phyloP scores from a whole-genome alignment of 2,888 invertebrate species.

The Perithous albicinctus region DNA sequence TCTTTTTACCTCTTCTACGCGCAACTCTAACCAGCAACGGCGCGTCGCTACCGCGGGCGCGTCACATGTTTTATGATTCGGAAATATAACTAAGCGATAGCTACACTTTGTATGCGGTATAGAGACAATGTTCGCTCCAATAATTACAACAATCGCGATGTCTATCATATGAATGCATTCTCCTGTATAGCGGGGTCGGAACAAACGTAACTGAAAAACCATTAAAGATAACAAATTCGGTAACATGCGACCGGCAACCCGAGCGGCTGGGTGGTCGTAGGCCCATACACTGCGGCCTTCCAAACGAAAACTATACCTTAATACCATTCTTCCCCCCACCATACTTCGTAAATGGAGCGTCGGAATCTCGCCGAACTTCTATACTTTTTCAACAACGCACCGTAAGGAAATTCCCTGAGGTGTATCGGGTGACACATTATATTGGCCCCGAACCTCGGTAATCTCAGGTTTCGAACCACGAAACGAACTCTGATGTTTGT shows the following conservation, averaged over 20 bases:
- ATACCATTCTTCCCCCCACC: no score
- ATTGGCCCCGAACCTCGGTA: background rate
- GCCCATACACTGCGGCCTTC: background rate
- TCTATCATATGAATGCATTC: no score
- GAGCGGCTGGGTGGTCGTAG: background rate
- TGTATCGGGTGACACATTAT: background rate
- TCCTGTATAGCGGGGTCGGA: background rate
- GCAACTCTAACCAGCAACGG: background rate
- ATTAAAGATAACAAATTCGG: background rate
- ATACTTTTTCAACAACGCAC: no score
- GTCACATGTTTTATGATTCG: background rate
- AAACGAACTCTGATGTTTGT: no score
- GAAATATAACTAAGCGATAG: no score
- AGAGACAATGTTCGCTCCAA: no score
- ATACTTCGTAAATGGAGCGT: no score
- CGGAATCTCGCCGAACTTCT: no score
- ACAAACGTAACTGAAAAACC: background rate
- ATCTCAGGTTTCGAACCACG: background rate
- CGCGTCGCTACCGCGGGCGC: background rate
- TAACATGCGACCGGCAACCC: background rate
- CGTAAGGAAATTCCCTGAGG: no score
- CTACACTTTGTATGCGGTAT: no score
- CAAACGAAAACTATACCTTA: background rate
- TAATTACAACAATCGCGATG: no score
- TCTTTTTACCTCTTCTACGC: background rate